phyloP scores from a whole-genome alignment of 2,797 vertebrate species.

The Fistularia commersonii region DNA sequence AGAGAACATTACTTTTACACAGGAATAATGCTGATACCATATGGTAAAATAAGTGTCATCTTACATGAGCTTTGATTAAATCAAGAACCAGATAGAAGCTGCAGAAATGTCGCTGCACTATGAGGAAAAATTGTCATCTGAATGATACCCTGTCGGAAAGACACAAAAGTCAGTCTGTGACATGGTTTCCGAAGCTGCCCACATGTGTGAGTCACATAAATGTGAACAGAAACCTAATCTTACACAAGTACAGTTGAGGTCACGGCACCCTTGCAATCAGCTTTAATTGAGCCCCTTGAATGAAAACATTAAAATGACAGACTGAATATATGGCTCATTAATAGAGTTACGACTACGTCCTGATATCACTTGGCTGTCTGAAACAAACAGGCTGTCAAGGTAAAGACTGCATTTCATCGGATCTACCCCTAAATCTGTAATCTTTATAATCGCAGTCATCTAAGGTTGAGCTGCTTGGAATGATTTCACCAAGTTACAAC shows the following conservation, averaged over 20 bases:
- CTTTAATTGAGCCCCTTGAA: constrained; percentile 20
- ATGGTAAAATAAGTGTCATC: no score
- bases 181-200: constrained; percentile 8
- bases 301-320: constrained; percentile 11
- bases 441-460: constrained; percentile 10
- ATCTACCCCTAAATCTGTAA: neutral
- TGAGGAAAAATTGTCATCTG: no score
- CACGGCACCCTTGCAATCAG: constrained; percentile 20
- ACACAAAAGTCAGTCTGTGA: neutral
- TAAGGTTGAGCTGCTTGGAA: constrained; percentile 7
- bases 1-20: no score
- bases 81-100: no score
- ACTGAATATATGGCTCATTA: neutral
- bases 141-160: no score
- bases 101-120: no score
- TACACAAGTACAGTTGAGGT: constrained; percentile 15
- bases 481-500: neutral
- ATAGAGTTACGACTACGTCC: constrained; percentile 14
- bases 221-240: neutral
- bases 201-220: constrained; percentile 10
- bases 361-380: neutral
- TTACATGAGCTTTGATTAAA: no score
- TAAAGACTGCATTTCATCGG: neutral
- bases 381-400: constrained; percentile 5
- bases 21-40: no score